phyloP scores from a whole-genome alignment of 2,113 vertebrate genomes.

The Neotragus pygmaeus region DNA sequence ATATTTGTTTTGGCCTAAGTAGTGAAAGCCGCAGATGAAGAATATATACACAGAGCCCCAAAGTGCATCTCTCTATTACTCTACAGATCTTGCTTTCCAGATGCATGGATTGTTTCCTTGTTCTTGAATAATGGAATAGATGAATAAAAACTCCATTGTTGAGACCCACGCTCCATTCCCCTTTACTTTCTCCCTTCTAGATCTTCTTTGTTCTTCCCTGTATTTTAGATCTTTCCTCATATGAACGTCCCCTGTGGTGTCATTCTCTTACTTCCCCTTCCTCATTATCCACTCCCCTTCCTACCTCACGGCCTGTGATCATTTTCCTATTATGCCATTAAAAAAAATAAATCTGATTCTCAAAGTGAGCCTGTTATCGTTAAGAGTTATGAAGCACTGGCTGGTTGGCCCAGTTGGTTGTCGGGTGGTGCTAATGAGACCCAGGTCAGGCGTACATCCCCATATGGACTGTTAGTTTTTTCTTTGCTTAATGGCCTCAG shows the following conservation, averaged over 20 bases:
- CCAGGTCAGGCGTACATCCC: conserved; percentile 69
- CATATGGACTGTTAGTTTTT: conserved; percentile 61
- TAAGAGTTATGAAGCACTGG: conserved; percentile 70
- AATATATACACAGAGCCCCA: not conserved
- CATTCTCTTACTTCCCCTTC: conserved; percentile 73
- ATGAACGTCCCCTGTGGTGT: conserved; percentile 60
- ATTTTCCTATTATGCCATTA: conserved; percentile 76
- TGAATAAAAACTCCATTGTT: conserved; percentile 61
- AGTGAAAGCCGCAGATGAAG: conserved; percentile 22
- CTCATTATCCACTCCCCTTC: conserved; percentile 76
- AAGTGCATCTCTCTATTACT: conserved; percentile 30
- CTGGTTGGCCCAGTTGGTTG: conserved; percentile 67
- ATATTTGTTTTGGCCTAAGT: conserved; percentile 27
- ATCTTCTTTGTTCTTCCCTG: conserved; percentile 65
- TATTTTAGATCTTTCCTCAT: conserved; percentile 69
- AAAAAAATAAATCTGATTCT: conserved; percentile 69
- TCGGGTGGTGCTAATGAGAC: conserved; percentile 75
- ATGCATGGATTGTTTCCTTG: conserved; percentile 61
- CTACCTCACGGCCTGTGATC: conserved; percentile 71
- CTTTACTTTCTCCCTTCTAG: conserved; percentile 49
- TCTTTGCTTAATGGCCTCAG: conserved; percentile 67
- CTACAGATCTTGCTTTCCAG: conserved; percentile 45
- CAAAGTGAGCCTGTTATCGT: conserved; percentile 69
- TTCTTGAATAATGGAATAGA: conserved; percentile 62
- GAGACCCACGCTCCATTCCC: conserved; percentile 43